A percentile compares a stretch with the other conserved stretches of the same genome.
Conservation (phyloP, 2,888 invertebrate genomes). For the Calameuta filiformis region DNA sequence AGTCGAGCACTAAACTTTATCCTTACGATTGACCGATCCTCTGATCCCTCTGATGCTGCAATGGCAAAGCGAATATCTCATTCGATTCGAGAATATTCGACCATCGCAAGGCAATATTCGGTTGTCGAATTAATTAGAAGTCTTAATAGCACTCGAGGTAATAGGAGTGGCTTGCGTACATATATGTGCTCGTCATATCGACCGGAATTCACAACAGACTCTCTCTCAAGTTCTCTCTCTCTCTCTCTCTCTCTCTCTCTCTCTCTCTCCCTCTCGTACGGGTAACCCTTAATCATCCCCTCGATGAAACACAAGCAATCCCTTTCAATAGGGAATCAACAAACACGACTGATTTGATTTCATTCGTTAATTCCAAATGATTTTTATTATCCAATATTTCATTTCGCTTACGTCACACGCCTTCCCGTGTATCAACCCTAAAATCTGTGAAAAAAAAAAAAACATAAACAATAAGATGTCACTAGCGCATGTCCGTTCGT, state of each 20-base stretch:
- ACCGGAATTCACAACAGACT: conserved; percentile 50
- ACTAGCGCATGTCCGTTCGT: too few relatives aligned
- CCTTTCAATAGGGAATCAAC: conserved; percentile 49
- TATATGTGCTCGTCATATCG: conserved; percentile 47
- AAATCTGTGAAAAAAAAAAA: not conserved
- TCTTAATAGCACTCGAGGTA: conserved; percentile 57
- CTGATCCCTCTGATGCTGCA: too few relatives aligned
- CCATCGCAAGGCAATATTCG: not conserved
- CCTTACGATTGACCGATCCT: too few relatives aligned
- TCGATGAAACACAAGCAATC: conserved; percentile 14
- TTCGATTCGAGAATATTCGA: not conserved
- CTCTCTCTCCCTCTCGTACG: conserved; percentile 23
- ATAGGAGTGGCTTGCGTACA: conserved; percentile 38
- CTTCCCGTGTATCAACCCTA: conserved; percentile 1
- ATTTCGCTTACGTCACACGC: conserved; percentile 3
- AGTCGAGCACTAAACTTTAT: too few relatives aligned
- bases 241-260: too few relatives aligned
- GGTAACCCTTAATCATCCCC: not conserved
- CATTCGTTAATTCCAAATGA: conserved; percentile 56
- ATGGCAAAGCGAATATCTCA: too few relatives aligned
- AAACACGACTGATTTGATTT: conserved; percentile 56
- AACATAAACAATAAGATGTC: not conserved
- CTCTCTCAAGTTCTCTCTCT: conserved; percentile 27
- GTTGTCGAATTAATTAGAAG: conserved; percentile 50
- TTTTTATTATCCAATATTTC: conserved; percentile 33